A percentile compares a stretch with the other conserved stretches of the same genome.
phyloP scores from a whole-genome alignment of 2,113 vertebrate genomes.

The Puffinus mauretanicus region DNA sequence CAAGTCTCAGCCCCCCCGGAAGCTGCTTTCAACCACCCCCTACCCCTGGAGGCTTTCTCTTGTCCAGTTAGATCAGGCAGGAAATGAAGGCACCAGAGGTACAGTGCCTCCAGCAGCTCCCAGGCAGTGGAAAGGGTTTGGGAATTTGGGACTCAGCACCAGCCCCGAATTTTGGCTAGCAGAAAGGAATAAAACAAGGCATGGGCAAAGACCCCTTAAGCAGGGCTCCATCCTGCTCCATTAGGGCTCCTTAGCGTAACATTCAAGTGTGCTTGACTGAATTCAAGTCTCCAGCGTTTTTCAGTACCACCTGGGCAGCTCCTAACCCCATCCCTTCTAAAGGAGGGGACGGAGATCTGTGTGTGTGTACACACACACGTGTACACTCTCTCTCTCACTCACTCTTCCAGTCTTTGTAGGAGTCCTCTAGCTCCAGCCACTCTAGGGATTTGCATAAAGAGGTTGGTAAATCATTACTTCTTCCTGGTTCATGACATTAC shows the following conservation, averaged over 20 bases:
- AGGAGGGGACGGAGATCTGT: neutral
- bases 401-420: neutral
- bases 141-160: neutral
- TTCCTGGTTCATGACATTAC: constrained; percentile 74
- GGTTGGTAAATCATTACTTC: constrained; percentile 56
- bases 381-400: neutral
- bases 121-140: neutral
- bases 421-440: constrained; percentile 44
- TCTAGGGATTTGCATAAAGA: constrained; percentile 73
- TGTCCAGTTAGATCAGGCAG: neutral
- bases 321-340: neutral
- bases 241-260: neutral
- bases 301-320: neutral
- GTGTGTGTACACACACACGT: neutral
- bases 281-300: neutral
- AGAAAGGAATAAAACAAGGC: neutral
- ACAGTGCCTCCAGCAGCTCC: neutral
- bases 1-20: neutral
- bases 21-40: neutral
- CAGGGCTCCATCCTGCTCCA: neutral
- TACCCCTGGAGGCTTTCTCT: neutral
- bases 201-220: neutral
- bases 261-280: neutral
- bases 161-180: neutral
- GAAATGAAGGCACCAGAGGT: neutral